A percentile compares a stretch with the other conserved stretches of the same genome.
phyloP scores from a whole-genome alignment of 2,113 vertebrate species.

The Hyaena hyaena region DNA sequence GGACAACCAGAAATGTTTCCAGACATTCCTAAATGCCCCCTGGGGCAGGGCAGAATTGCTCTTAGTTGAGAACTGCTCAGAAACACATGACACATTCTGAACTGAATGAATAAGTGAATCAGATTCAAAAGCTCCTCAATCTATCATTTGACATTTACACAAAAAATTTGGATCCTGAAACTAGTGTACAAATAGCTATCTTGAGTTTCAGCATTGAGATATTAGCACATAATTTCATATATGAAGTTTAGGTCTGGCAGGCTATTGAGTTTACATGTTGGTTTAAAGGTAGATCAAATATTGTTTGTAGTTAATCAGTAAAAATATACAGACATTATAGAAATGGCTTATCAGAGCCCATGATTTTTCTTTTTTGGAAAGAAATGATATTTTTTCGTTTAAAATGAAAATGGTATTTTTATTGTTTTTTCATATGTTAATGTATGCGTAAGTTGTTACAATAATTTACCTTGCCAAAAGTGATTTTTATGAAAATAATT shows the following conservation, averaged over 20 bases:
- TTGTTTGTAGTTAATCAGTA: background rate
- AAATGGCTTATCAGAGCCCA: constrained; percentile 12
- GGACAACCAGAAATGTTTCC: background rate
- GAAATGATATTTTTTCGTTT: background rate
- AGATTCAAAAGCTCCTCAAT: background rate
- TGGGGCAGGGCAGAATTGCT: background rate
- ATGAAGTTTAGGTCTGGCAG: background rate
- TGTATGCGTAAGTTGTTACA: background rate
- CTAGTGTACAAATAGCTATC: background rate
- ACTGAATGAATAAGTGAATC: constrained; percentile 33
- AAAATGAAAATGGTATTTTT: constrained; percentile 16
- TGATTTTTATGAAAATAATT: constrained; percentile 47
- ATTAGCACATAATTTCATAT: background rate
- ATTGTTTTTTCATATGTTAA: background rate
- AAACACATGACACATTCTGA: background rate
- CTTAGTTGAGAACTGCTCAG: background rate
- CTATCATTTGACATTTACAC: background rate
- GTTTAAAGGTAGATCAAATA: constrained; percentile 22
- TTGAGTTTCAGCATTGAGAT: constrained; percentile 37
- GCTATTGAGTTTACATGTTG: background rate
- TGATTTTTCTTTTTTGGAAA: constrained; percentile 15
- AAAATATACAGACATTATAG: background rate
- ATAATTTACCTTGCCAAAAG: constrained; percentile 21
- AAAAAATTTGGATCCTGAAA: constrained; percentile 8
- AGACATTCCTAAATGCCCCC: background rate